These are phyloP conservation scores for Poecilia picta DNA, from an alignment of 2,797 vertebrate genomes.

Conservation along the genomic window DNA sequence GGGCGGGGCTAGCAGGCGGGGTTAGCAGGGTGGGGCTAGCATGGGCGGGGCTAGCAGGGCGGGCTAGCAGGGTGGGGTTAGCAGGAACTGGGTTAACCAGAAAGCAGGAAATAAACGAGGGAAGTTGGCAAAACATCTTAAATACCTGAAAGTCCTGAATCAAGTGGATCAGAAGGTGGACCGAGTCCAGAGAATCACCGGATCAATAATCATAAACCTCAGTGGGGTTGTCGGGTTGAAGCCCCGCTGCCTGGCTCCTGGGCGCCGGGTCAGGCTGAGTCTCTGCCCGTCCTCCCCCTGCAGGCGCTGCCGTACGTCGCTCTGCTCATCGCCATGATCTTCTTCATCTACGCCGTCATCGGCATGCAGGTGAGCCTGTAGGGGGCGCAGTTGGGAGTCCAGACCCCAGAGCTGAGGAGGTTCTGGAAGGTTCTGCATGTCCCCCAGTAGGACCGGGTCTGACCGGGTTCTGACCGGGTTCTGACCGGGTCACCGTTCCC, in stretches of 20 bases:
- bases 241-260: not conserved
- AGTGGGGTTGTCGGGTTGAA: not conserved
- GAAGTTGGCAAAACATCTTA: no score
- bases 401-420: not conserved
- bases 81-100: not conserved
- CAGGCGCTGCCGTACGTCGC: conserved; percentile 96
- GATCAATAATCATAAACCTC: not conserved
- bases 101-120: not conserved
- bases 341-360: conserved; percentile 98
- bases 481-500: not conserved
- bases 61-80: no score
- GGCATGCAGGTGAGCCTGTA: conserved; percentile 92
- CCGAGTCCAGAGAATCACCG: not conserved
- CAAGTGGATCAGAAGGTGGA: not conserved
- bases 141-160: not conserved
- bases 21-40: no score
- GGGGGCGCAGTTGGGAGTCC: not conserved
- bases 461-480: no score
- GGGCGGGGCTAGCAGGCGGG: no score
- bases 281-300: not conserved
- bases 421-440: not conserved
- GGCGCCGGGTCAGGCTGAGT: not conserved
- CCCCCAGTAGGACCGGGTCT: no score
- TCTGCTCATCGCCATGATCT: conserved; percentile 97
- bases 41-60: no score